These are phyloP conservation scores for Triplophysa tibetana DNA, from an alignment of 2,113 vertebrate genomes.

Conservation along the genomic window DNA sequence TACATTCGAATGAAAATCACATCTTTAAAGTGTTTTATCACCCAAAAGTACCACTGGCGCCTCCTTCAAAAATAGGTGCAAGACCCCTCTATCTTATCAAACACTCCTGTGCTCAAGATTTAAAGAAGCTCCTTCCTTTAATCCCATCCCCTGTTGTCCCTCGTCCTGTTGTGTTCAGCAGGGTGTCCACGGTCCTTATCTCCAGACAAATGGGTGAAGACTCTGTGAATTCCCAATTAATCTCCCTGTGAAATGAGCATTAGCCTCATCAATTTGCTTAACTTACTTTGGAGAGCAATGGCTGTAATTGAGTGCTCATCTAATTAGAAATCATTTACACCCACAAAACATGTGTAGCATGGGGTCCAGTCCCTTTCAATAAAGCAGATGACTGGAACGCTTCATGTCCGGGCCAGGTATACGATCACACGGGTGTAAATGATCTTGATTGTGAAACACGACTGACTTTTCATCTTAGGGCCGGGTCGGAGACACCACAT, in stretches of 20 bases:
- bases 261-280: slow-evolving; percentile 49
- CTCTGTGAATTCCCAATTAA: slow-evolving; percentile 40
- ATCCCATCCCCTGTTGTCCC: neutral
- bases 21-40: too few species aligned
- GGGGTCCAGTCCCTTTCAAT: slow-evolving; percentile 44
- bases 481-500: neutral
- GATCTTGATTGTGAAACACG: slow-evolving; percentile 6
- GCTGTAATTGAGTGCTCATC: slow-evolving; percentile 44
- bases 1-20: too few species aligned
- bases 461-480: neutral
- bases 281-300: slow-evolving; percentile 42
- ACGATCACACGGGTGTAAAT: slow-evolving; percentile 21
- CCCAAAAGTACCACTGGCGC: too few species aligned
- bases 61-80: too few species aligned
- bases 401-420: slow-evolving; percentile 1
- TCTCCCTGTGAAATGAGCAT: slow-evolving; percentile 49
- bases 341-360: slow-evolving; percentile 35
- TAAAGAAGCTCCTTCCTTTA: neutral
- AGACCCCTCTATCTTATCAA: slow-evolving; percentile 46
- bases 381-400: slow-evolving; percentile 18
- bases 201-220: slow-evolving; percentile 46
- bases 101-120: slow-evolving; percentile 21
- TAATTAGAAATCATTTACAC: slow-evolving; percentile 48
- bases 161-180: slow-evolving; percentile 7
- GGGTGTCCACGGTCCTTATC: slow-evolving; percentile 50